A percentile compares a stretch with the other conserved stretches of the same genome.
Conservation (phyloP, 2,888 invertebrate species). For the Gasteruption jaculator region DNA sequence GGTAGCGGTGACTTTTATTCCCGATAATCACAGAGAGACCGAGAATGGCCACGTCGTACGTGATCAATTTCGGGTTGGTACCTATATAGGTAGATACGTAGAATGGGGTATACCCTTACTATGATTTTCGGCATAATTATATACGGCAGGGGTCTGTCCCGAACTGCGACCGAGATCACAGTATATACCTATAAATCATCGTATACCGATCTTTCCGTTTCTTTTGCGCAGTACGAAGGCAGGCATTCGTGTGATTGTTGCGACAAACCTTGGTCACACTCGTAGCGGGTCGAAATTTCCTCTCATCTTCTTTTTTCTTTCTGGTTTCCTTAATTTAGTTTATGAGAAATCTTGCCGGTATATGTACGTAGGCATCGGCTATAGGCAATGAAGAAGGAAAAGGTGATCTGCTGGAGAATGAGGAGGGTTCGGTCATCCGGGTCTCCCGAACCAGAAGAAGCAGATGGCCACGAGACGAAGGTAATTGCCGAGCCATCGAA, state of each 20-base stretch:
- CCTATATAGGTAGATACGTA: constrained; percentile 24
- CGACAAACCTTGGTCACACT: neutral
- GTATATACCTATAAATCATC: no score
- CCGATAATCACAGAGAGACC: constrained; percentile 50
- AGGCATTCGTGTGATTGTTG: no score
- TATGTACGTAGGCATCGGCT: no score
- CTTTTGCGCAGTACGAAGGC: no score
- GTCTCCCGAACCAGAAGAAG: constrained; percentile 34
- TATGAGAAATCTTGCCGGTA: no score
- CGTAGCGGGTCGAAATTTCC: constrained; percentile 1
- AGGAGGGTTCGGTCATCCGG: constrained; percentile 33
- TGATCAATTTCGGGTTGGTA: constrained; percentile 45
- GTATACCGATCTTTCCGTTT: no score
- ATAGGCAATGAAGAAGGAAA: constrained; percentile 10
- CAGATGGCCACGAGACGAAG: constrained; percentile 50
- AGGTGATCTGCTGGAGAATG: constrained; percentile 29
- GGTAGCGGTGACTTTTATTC: constrained; percentile 53
- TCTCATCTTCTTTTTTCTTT: no score
- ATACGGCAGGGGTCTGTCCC: constrained; percentile 37
- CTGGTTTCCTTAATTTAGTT: no score
- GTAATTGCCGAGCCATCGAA: constrained; percentile 47
- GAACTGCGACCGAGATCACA: constrained; percentile 35
- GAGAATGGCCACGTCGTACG: constrained; percentile 35
- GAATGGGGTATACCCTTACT: constrained; percentile 33
- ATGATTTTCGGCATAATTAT: constrained; percentile 50